Evolutionary conservation across 2,797 vertebrate genomes (phyloP).

Genomic region (Spinus olivaceus): DNA sequence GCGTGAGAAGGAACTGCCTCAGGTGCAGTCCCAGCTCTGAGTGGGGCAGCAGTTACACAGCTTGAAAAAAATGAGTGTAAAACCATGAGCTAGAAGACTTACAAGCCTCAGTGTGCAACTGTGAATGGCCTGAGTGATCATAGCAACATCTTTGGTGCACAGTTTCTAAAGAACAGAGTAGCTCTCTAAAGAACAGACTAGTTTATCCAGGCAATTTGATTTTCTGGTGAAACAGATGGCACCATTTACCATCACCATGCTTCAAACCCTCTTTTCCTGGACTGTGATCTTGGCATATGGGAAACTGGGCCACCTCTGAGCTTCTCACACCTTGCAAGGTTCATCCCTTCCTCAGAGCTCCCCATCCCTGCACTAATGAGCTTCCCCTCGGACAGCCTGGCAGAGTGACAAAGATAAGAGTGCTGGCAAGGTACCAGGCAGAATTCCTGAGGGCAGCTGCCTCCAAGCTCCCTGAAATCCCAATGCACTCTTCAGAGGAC

Average conservation of each 20-base stretch:
- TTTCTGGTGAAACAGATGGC: neutral
- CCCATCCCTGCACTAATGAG: neutral
- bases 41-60: neutral
- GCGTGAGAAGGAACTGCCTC: neutral
- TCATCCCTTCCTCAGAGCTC: neutral
- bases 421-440: neutral
- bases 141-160: neutral
- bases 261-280: neutral
- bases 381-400: neutral
- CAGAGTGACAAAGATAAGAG: neutral
- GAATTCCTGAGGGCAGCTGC: neutral
- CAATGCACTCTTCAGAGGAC: neutral
- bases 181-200: neutral
- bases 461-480: neutral
- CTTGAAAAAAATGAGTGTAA: neutral
- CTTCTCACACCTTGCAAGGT: neutral
- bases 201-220: neutral
- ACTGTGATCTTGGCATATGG: neutral
- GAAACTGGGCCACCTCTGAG: neutral
- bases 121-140: neutral
- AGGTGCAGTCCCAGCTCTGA: neutral
- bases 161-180: neutral
- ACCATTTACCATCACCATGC: neutral
- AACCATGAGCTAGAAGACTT: neutral
- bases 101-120: neutral